Evolutionary conservation across 2,888 invertebrate genomes (phyloP).

Genomic region (Esperia sulphurella): DNA sequence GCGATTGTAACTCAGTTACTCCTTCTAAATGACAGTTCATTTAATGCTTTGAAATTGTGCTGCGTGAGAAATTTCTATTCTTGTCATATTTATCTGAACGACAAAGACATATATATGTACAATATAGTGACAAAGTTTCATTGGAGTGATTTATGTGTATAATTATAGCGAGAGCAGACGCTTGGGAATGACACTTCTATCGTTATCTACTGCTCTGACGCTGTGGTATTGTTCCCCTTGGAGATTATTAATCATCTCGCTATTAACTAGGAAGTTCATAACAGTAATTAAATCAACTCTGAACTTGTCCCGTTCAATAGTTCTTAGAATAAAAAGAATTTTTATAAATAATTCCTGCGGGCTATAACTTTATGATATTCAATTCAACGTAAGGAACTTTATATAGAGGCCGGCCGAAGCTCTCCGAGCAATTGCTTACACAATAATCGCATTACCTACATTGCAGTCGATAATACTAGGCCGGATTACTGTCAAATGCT

Average conservation of each 20-base stretch:
- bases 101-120: conserved; percentile 18
- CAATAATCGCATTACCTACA: conserved; percentile 61
- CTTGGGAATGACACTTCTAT: conserved; percentile 33
- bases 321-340: neutral
- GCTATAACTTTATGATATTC: neutral
- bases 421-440: conserved; percentile 35
- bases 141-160: conserved; percentile 29
- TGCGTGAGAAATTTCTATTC: conserved; percentile 14
- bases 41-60: conserved; percentile 4
- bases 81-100: conserved; percentile 7
- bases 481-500: conserved; percentile 41
- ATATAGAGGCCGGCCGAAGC: neutral
- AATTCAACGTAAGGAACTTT: neutral
- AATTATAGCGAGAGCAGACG: conserved; percentile 29
- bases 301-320: neutral
- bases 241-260: conserved; percentile 29
- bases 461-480: conserved; percentile 50
- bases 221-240: conserved; percentile 29
- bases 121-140: conserved; percentile 20
- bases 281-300: conserved; percentile 14
- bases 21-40: conserved; percentile 10
- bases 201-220: conserved; percentile 35
- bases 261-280: conserved; percentile 16
- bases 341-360: no score
- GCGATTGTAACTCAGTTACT: conserved; percentile 8